phyloP scores from a whole-genome alignment of 53 echinoderm and acorn worm genomes.

The Zoroaster sp. region DNA sequence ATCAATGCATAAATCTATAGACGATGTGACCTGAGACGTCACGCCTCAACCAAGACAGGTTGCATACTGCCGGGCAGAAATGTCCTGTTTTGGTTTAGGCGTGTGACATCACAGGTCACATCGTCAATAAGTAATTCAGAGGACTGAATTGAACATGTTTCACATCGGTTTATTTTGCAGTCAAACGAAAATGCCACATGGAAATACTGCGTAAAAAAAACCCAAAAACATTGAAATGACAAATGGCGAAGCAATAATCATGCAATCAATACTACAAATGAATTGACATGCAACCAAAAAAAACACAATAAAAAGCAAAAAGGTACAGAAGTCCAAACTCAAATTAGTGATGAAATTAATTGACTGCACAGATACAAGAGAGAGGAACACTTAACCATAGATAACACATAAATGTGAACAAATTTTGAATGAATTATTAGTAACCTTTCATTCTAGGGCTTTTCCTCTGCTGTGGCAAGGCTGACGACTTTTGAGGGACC shows the following conservation, averaged over 20 bases:
- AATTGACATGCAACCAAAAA: neutral
- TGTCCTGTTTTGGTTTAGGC: no score
- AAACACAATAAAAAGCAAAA: neutral
- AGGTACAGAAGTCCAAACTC: neutral
- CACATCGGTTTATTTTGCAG: no score
- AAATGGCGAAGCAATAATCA: neutral
- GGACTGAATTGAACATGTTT: no score
- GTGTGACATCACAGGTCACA: no score
- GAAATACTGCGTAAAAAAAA: neutral
- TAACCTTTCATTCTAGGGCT: constrained; percentile 59
- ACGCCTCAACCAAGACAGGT: no score
- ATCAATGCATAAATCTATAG: no score
- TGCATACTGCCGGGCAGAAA: no score
- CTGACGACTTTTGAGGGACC: constrained; percentile 38
- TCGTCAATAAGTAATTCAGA: no score
- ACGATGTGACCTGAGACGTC: no score
- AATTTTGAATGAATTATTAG: neutral
- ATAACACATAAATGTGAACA: neutral
- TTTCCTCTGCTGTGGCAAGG: constrained; percentile 60
- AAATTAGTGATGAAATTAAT: neutral
- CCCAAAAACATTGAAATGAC: neutral
- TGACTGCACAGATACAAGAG: neutral
- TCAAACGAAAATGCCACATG: no score
- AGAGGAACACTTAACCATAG: neutral
- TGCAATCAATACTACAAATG: neutral